Evolutionary conservation across 2,113 vertebrate species (phyloP).

Genomic region (Sinocyclocheilus maitianheensis): DNA sequence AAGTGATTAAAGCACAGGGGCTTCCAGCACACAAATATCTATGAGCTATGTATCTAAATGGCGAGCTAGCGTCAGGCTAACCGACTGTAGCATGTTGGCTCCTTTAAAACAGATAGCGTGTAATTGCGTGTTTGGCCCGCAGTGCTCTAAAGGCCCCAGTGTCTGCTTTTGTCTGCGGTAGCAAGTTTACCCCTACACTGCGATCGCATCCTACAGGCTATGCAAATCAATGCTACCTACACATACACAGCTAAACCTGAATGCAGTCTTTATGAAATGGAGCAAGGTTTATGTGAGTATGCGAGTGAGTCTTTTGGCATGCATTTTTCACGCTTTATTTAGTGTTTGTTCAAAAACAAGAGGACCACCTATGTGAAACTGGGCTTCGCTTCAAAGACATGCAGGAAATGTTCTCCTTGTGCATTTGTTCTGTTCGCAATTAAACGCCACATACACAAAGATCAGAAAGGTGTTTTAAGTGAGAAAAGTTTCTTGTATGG

Average conservation of each 20-base stretch:
- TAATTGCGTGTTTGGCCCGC: constrained; percentile 40
- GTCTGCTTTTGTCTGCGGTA: constrained; percentile 64
- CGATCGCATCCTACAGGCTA: constrained; percentile 65
- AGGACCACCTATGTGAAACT: constrained; percentile 44
- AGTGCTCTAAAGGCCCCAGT: constrained; percentile 43
- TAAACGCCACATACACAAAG: constrained; percentile 13
- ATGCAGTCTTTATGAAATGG: constrained; percentile 32
- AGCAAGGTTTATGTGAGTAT: neutral
- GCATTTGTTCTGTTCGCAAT: constrained; percentile 20
- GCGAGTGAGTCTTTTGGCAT: constrained; percentile 28
- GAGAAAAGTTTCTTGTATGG: neutral
- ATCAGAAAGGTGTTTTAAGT: constrained; percentile 28
- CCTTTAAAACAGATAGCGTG: constrained; percentile 44
- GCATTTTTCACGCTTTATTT: constrained; percentile 49
- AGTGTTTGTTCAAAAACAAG: constrained; percentile 46
- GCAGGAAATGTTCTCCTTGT: constrained; percentile 35
- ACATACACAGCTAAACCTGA: constrained; percentile 42
- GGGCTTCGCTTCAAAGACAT: constrained; percentile 46
- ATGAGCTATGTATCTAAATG: constrained; percentile 9
- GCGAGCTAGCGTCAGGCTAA: constrained; percentile 19
- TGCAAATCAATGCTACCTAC: constrained; percentile 66
- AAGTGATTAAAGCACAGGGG: neutral
- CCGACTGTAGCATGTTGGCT: constrained; percentile 29
- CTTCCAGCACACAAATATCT: constrained; percentile 40
- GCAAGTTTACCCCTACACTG: constrained; percentile 56